Conservation (phyloP, 2,113 vertebrate genomes). For the Plestiodon gilberti region DNA sequence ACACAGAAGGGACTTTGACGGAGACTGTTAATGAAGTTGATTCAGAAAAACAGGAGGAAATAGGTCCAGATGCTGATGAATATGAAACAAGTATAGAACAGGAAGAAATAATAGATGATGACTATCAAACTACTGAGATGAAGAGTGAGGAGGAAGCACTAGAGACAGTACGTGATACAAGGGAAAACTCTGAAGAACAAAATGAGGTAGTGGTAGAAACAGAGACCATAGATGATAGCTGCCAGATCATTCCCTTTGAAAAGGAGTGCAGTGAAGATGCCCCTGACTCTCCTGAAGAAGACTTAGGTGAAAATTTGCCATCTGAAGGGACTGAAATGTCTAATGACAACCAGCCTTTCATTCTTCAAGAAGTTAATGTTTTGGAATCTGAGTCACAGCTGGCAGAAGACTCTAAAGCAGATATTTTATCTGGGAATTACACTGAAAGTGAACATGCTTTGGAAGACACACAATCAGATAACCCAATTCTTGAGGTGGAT, state of each 20-base stretch:
- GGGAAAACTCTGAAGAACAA: slow-evolving; percentile 36
- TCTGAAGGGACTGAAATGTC: slow-evolving; percentile 59
- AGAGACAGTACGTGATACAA: slow-evolving; percentile 37
- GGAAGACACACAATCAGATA: slow-evolving; percentile 31
- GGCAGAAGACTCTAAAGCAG: neutral
- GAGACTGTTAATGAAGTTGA: slow-evolving; percentile 40
- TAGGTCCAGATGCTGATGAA: slow-evolving; percentile 12
- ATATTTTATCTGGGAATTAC: slow-evolving; percentile 27
- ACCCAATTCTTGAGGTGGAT: slow-evolving; percentile 32
- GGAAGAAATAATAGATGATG: slow-evolving; percentile 17
- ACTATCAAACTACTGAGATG: slow-evolving; percentile 32
- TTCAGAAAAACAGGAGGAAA: slow-evolving; percentile 30
- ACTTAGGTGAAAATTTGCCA: slow-evolving; percentile 54
- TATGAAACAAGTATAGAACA: slow-evolving; percentile 20
- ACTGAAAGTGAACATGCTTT: slow-evolving; percentile 24
- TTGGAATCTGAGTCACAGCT: slow-evolving; percentile 9
- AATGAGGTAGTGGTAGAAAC: slow-evolving; percentile 49
- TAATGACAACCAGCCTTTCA: slow-evolving; percentile 6
- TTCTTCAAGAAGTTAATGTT: neutral
- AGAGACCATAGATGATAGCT: slow-evolving; percentile 69
- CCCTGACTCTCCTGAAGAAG: slow-evolving; percentile 15
- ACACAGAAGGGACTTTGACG: slow-evolving; percentile 32
- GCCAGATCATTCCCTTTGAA: slow-evolving; percentile 69
- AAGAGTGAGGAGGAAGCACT: slow-evolving; percentile 24
- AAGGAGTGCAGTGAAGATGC: slow-evolving; percentile 54